Percentiles rank a stretch among this genome's conserved stretches.
These are phyloP conservation scores for Bolinopsis microptera DNA, from an alignment of 37 sponge, comb jelly and placozoan genomes.

Conservation along the genomic window DNA sequence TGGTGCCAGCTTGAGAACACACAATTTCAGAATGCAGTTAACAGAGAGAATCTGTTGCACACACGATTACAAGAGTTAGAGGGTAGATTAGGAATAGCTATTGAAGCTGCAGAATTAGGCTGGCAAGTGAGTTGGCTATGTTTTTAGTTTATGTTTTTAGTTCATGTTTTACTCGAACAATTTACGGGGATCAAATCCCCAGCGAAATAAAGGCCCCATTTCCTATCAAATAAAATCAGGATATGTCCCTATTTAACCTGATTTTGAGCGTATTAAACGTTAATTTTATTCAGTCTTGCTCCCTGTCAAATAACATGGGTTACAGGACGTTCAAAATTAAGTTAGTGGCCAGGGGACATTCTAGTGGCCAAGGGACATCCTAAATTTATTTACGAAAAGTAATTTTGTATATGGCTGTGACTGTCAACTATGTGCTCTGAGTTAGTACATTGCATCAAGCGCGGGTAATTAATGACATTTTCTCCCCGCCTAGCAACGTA, in stretches of 20 bases:
- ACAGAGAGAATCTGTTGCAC: conserved; percentile 35
- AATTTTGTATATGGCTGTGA: neutral
- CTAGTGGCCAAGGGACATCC: neutral
- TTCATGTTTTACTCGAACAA: too few species aligned
- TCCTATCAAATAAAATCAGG: neutral
- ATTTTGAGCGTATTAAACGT: neutral
- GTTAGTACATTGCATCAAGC: neutral
- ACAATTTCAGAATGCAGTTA: conserved; percentile 46
- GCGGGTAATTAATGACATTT: neutral
- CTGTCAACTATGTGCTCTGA: neutral
- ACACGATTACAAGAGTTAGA: conserved; percentile 52
- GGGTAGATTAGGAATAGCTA: neutral
- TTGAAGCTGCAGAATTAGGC: conserved; percentile 59
- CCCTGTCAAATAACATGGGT: neutral
- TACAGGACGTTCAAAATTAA: too few species aligned
- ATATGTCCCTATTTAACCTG: neutral
- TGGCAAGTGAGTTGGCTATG: conserved; percentile 31
- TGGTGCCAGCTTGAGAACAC: neutral
- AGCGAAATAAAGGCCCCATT: neutral
- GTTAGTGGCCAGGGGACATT: too few species aligned
- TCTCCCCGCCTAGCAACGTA: neutral
- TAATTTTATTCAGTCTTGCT: neutral
- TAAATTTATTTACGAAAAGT: neutral
- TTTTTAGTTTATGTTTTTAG: too few species aligned
- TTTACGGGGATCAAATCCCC: too few species aligned